These are phyloP conservation scores for Pyrrhosoma nymphula DNA, from an alignment of 2,888 invertebrate species.

Conservation along the genomic window DNA sequence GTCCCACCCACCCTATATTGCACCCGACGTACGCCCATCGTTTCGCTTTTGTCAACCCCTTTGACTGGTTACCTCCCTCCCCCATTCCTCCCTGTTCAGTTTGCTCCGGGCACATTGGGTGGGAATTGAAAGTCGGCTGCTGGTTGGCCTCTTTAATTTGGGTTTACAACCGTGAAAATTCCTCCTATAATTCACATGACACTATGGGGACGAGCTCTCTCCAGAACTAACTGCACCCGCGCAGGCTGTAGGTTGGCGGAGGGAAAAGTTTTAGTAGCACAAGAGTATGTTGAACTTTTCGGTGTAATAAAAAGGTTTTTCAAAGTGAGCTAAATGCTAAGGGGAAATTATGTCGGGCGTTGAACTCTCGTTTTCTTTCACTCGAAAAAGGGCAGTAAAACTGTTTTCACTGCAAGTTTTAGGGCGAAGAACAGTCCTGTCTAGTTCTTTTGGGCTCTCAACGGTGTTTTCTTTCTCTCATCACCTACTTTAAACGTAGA, in stretches of 20 bases:
- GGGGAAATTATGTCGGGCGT: slow-evolving; percentile 11
- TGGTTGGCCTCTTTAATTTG: slow-evolving; percentile 35
- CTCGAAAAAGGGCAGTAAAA: background rate
- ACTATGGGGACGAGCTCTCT: background rate
- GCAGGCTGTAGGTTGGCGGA: background rate
- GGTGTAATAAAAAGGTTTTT: slow-evolving; percentile 28
- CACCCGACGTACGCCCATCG: slow-evolving; percentile 47
- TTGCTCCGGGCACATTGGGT: background rate
- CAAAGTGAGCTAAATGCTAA: background rate
- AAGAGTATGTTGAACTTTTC: background rate
- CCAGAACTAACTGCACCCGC: background rate
- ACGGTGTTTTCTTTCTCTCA: no score
- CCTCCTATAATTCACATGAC: slow-evolving; percentile 6
- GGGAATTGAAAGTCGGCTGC: background rate
- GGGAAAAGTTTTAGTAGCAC: background rate
- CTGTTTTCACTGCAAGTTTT: background rate
- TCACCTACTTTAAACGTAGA: no score
- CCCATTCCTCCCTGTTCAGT: background rate
- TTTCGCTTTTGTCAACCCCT: slow-evolving; percentile 44
- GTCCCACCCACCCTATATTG: background rate
- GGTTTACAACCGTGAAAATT: slow-evolving; percentile 39
- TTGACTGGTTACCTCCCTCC: background rate
- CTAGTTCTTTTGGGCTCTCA: background rate
- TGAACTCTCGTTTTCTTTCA: background rate
- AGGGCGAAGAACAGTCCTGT: background rate